Evolutionary conservation across 2,113 vertebrate species (phyloP).

Genomic region (Chunga burmeisteri): DNA sequence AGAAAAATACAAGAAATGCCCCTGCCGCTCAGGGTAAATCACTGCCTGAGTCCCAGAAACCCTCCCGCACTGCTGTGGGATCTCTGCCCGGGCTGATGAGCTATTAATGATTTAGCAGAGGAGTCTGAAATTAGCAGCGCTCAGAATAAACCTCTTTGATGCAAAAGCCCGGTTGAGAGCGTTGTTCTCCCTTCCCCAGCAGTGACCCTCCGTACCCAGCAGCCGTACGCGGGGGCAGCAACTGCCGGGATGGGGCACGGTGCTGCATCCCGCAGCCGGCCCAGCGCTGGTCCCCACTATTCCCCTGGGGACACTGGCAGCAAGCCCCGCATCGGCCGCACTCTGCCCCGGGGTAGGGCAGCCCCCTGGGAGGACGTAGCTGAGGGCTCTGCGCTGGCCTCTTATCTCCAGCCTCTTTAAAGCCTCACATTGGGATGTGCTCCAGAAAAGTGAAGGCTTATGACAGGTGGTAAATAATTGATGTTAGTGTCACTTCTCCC

Average conservation of each 20-base stretch:
- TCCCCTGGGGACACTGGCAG: neutral
- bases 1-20: neutral
- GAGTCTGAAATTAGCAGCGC: conserved; percentile 19
- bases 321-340: rapidly evolving
- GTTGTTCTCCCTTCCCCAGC: neutral
- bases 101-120: conserved; percentile 24
- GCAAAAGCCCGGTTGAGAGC: neutral
- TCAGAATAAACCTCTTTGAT: conserved; percentile 22
- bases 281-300: rapidly evolving
- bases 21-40: neutral
- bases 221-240: rapidly evolving
- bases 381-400: neutral
- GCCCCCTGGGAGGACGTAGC: neutral
- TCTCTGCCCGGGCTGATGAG: neutral
- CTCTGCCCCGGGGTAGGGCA: neutral
- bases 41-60: neutral
- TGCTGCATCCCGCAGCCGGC: neutral
- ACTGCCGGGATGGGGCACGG: rapidly evolving
- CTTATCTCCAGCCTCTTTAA: neutral
- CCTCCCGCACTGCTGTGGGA: neutral
- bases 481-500: neutral
- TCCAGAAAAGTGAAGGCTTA: neutral
- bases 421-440: neutral
- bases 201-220: rapidly evolving
- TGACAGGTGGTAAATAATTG: neutral